These are phyloP conservation scores for Nymphalis urticae DNA, from an alignment of 2,888 invertebrate genomes.

Conservation along the genomic window DNA sequence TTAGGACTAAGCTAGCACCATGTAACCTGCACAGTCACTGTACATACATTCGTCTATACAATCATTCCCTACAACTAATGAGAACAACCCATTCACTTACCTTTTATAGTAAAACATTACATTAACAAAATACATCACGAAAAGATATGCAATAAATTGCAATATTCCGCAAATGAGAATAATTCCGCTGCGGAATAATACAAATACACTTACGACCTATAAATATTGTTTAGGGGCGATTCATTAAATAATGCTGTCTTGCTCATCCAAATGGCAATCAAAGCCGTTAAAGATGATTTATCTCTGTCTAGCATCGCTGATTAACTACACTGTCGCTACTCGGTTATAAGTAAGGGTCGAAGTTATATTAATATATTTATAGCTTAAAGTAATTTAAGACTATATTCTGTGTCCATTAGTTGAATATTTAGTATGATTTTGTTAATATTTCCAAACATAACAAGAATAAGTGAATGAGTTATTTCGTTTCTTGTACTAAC, in stretches of 20 bases:
- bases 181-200: background rate
- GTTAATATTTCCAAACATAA: no score
- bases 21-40: constrained; percentile 13
- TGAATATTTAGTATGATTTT: no score
- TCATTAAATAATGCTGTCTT: no score
- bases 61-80: constrained; percentile 17
- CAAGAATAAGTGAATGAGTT: background rate
- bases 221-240: no score
- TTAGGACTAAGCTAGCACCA: constrained; percentile 27
- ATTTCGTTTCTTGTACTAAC: background rate
- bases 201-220: background rate
- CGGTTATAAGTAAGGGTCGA: no score
- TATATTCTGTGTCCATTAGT: no score
- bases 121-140: background rate
- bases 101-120: background rate
- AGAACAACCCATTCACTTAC: constrained; percentile 3
- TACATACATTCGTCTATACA: constrained; percentile 42
- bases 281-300: no score
- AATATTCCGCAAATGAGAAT: background rate
- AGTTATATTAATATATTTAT: no score
- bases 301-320: no score
- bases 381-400: no score
- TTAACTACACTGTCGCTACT: no score
- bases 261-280: no score
- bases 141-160: background rate